Conservation (phyloP, 2,888 invertebrate species). For the Anagyrus pseudococci region DNA sequence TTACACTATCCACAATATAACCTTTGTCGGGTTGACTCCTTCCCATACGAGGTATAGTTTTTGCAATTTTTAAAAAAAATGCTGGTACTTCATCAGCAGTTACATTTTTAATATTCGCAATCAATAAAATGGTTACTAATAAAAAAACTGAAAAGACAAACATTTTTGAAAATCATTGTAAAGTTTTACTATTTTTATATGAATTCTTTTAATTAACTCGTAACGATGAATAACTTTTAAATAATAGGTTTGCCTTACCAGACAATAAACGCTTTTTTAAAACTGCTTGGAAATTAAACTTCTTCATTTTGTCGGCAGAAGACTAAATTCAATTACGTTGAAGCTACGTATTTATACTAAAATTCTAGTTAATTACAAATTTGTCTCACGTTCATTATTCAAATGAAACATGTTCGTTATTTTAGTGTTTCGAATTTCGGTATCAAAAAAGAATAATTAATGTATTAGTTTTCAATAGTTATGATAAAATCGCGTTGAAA, state of each 20-base stretch:
- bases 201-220: background rate
- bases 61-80: constrained; percentile 57
- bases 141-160: constrained; percentile 9
- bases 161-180: background rate
- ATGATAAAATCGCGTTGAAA: too few relatives aligned
- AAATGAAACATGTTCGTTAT: too few relatives aligned
- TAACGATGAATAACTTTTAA: too few relatives aligned
- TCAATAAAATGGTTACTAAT: background rate
- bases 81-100: constrained; percentile 52
- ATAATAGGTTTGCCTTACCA: constrained; percentile 1
- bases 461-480: too few relatives aligned
- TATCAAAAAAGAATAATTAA: too few relatives aligned
- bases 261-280: background rate
- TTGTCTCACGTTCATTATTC: constrained; percentile 43
- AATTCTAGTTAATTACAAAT: constrained; percentile 46
- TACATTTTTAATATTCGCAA: background rate
- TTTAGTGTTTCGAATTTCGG: too few relatives aligned
- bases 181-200: background rate
- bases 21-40: constrained; percentile 22
- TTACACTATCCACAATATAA: constrained; percentile 15
- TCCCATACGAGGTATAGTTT: constrained; percentile 48
- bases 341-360: constrained; percentile 46
- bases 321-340: constrained; percentile 15
- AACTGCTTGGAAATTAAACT: background rate
- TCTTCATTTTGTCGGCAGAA: constrained; percentile 21